Evolutionary conservation across 1,140 invertebrate genomes (phyloP).

Genomic region (Neodiprion pinetum): DNA sequence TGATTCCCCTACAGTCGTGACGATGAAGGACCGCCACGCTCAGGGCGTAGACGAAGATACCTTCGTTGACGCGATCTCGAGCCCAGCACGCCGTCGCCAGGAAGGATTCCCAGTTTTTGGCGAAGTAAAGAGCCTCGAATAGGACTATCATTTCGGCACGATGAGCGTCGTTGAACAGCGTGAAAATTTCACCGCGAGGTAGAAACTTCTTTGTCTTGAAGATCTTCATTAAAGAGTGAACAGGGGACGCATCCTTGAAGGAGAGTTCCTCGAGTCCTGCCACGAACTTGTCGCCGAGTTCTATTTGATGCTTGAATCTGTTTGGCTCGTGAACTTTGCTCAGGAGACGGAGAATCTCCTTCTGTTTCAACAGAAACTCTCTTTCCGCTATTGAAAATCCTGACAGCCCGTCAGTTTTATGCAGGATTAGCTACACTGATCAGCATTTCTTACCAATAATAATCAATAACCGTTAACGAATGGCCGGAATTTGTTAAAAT

Average conservation of each 20-base stretch:
- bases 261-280: conserved; percentile 45
- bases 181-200: conserved; percentile 49
- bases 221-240: neutral
- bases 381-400: conserved; percentile 48
- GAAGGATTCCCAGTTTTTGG: conserved; percentile 71
- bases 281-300: conserved; percentile 63
- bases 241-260: conserved; percentile 54
- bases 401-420: no score
- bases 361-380: conserved; percentile 62
- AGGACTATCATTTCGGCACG: conserved; percentile 64
- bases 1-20: conserved; percentile 65
- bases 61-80: conserved; percentile 68
- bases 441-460: no score
- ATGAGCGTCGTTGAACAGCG: conserved; percentile 58
- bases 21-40: conserved; percentile 68
- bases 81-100: conserved; percentile 71
- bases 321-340: conserved; percentile 64
- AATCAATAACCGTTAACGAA: no score
- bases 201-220: conserved; percentile 18
- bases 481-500: no score
- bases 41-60: conserved; percentile 69
- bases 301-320: conserved; percentile 58
- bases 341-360: conserved; percentile 65
- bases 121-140: conserved; percentile 67
- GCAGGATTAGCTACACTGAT: no score